Conservation (phyloP, 2,797 vertebrate genomes). For the Emys orbicularis region DNA sequence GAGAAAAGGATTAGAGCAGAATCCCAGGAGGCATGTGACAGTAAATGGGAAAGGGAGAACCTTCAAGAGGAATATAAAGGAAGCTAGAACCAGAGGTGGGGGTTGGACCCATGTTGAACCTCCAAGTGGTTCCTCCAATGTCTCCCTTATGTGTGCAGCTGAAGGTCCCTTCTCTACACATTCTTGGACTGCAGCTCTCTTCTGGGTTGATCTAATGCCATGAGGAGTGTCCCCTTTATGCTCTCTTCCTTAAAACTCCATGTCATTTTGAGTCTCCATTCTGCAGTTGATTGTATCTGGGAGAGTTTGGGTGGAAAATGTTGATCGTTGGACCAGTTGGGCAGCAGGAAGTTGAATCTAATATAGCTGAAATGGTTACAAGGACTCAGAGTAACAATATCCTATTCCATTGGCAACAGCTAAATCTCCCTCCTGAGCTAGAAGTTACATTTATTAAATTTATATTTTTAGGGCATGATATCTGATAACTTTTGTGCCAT, state of each 20-base stretch:
- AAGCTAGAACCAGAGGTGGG: neutral
- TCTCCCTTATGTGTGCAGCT: neutral
- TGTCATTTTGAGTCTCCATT: neutral
- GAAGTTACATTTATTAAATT: neutral
- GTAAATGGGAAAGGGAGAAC: neutral
- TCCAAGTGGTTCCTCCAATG: neutral
- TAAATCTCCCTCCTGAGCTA: neutral
- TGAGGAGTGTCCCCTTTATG: neutral
- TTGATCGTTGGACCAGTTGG: neutral
- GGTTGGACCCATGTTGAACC: neutral
- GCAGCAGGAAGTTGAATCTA: neutral
- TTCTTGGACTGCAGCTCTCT: neutral
- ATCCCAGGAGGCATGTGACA: neutral
- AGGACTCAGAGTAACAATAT: neutral
- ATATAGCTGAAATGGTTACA: neutral
- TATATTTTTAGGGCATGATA: neutral
- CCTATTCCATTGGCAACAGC: slow-evolving; percentile 39
- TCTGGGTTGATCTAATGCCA: neutral
- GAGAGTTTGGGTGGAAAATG: neutral
- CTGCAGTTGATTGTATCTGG: neutral
- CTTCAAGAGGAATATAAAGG: neutral
- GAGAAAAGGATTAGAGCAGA: neutral
- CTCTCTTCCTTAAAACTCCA: neutral
- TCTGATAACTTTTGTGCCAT: neutral
- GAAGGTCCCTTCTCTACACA: neutral